phyloP scores from a whole-genome alignment of 2,113 vertebrate genomes.

The Phalacrocorax aristotelis region DNA sequence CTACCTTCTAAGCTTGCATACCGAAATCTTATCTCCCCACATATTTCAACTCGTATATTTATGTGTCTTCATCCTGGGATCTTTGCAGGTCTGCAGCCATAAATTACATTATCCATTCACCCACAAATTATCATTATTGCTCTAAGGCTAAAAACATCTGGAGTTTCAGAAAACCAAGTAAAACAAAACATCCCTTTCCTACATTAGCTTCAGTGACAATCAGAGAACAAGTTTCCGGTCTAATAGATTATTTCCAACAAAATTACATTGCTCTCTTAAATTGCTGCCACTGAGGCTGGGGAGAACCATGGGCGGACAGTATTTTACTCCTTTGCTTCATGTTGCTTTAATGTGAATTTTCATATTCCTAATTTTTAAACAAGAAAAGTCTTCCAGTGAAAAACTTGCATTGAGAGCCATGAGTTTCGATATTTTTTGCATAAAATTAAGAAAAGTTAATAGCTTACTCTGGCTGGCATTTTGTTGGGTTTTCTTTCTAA shows the following conservation, averaged over 20 bases:
- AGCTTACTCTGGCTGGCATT: neutral
- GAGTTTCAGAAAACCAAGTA: neutral
- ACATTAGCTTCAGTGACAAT: neutral
- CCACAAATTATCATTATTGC: neutral
- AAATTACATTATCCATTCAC: neutral
- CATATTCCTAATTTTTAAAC: neutral
- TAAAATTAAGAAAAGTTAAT: neutral
- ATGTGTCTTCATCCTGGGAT: neutral
- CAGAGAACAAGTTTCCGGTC: neutral
- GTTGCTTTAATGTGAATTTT: neutral
- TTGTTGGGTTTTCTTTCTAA: neutral
- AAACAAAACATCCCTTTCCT: neutral
- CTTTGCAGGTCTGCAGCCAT: neutral
- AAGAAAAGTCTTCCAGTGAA: neutral
- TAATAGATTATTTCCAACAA: neutral
- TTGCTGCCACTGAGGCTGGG: neutral
- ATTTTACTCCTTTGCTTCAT: neutral
- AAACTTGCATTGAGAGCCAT: neutral
- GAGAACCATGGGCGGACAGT: neutral
- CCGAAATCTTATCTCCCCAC: neutral
- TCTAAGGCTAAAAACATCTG: neutral
- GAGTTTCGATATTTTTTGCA: neutral
- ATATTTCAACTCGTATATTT: neutral
- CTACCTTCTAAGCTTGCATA: neutral
- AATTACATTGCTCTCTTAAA: neutral